Percentiles rank a stretch among this genome's conserved stretches.
phyloP scores from a whole-genome alignment of 2,888 invertebrate species.

The Nycteola revayana region DNA sequence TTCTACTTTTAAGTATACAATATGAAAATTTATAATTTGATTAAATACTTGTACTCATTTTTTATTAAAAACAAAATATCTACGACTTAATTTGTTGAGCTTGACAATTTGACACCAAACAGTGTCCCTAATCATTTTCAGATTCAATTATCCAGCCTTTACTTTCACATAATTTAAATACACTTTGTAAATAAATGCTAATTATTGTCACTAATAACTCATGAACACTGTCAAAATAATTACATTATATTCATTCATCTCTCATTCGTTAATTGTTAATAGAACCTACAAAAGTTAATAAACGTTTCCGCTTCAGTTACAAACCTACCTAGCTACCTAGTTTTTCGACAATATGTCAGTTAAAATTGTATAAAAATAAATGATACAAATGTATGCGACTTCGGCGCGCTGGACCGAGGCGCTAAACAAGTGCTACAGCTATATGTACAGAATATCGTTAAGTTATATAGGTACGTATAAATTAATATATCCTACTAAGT shows the following conservation, averaged over 20 bases:
- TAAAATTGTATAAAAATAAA: slow-evolving; percentile 76
- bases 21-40: slow-evolving; percentile 1
- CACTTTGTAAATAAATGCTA: slow-evolving; percentile 27
- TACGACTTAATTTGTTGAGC: neutral
- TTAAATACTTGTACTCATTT: slow-evolving; percentile 17
- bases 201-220: slow-evolving; percentile 7
- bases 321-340: slow-evolving; percentile 48
- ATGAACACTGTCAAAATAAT: slow-evolving; percentile 19
- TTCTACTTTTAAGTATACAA: no score
- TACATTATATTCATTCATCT: slow-evolving; percentile 20
- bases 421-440: slow-evolving; percentile 45
- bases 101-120: no score
- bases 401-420: slow-evolving; percentile 39
- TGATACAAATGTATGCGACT: slow-evolving; percentile 58
- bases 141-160: slow-evolving; percentile 9
- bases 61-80: slow-evolving; percentile 6
- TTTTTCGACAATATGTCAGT: slow-evolving; percentile 75
- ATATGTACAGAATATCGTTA: slow-evolving; percentile 74
- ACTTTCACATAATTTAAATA: slow-evolving; percentile 18
- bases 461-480: slow-evolving; percentile 70
- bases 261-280: slow-evolving; percentile 35
- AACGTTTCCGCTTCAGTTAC: slow-evolving; percentile 48
- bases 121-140: no score
- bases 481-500: slow-evolving; percentile 81
- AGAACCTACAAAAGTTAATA: slow-evolving; percentile 46